Evolutionary conservation across 2,113 vertebrate genomes (phyloP), one percentile per base, ranked within the genome.

Genomic region (Rhinoderma darwinii): DNA sequence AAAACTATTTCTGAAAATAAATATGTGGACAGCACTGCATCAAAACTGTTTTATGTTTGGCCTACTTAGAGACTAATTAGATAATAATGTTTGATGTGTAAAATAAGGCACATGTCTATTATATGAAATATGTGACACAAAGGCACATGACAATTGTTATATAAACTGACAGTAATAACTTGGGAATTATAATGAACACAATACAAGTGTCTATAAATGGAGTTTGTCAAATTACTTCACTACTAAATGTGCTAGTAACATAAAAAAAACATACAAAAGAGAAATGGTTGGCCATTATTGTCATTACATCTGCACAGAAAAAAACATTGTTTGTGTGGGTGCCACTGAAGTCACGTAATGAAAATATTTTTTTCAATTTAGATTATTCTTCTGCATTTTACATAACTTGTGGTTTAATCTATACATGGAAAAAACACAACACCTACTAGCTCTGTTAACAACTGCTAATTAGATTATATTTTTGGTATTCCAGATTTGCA

Each of bases 101-200:
- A 63, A 63, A 30, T 63, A 63, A 14, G 25, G 8, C 11, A 3
- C 61, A 20, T 68, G 63, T 68, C n/a, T 9, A 10, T 68, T n/a
- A n/a, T n/a, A n/a, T n/a, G n/a, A n/a, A n/a, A n/a, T n/a, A n/a
- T n/a, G 10, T 43, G 72, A n/a, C 6, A 74, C 11, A n/a, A n/a
- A 74, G n/a, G n/a, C n/a, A n/a, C n/a, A n/a, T n/a, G n/a, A n/a
- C n/a, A n/a, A n/a, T n/a, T 25, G 3, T 59, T 22, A 61, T 37
- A 70, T 32, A 37, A 37, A 35, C 66, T 70, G 39, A 74, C 72
- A 74, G 72, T 74, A 44, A 74, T 74, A 37, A 39, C 37, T 39
- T 73, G 37, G 32, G 8, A 73, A 39, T 22, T 44, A 39, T 20
- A 43, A 74, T 74, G 72, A 37, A 44, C 22, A 74, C 72, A 74